Evolutionary conservation across 2,888 invertebrate genomes (phyloP).

Genomic region (Bombyx huttoni): DNA sequence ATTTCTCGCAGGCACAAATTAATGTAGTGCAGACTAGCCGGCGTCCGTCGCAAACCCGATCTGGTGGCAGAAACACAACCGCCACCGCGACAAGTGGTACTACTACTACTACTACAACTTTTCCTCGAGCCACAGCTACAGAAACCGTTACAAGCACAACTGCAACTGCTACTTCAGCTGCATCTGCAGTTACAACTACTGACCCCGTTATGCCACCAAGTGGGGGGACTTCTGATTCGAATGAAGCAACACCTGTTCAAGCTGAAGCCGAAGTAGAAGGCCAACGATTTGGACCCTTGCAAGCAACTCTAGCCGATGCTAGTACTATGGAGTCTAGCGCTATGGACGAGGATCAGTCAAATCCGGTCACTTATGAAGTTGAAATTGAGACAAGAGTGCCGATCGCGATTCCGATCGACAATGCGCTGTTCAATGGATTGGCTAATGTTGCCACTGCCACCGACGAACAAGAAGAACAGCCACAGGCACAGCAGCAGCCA

Average conservation of each 20-base stretch:
- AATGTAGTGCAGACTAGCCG: constrained; percentile 37
- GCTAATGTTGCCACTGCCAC: constrained; percentile 13
- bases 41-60: constrained; percentile 8
- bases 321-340: neutral
- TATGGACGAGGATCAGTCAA: constrained; percentile 23
- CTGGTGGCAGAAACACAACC: constrained; percentile 2
- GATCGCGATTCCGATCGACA: constrained; percentile 35
- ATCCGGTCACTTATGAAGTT: constrained; percentile 39
- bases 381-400: constrained; percentile 47
- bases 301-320: too few species aligned
- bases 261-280: too few species aligned
- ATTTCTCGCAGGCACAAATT: constrained; percentile 31
- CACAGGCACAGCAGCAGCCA: too few species aligned
- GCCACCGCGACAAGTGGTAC: constrained; percentile 19
- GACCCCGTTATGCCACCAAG: neutral
- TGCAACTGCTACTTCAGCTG: neutral
- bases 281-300: too few species aligned
- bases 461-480: neutral
- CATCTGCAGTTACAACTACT: neutral
- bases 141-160: neutral
- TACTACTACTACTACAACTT: constrained; percentile 25
- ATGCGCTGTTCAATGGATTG: constrained; percentile 24
- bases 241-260: neutral
- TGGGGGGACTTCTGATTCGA: neutral
- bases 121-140: neutral